These are phyloP conservation scores for Hetaerina titia DNA, from an alignment of 2,888 invertebrate genomes.

Conservation along the genomic window DNA sequence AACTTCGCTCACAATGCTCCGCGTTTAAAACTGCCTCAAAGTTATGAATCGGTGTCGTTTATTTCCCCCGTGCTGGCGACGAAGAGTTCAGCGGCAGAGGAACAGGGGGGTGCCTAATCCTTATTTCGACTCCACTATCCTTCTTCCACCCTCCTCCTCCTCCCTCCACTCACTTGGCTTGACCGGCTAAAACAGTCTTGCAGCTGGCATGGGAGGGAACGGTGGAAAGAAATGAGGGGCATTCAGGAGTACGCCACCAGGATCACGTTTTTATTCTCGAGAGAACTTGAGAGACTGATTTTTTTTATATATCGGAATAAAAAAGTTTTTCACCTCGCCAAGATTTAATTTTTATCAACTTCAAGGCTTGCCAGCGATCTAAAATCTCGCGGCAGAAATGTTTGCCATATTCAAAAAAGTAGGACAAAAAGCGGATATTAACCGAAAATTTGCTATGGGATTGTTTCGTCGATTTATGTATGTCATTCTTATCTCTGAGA, in stretches of 20 bases:
- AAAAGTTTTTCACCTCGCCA: not conserved
- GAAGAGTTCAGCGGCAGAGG: not conserved
- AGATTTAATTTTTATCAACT: not conserved
- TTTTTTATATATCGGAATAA: not conserved
- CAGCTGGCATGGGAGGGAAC: not conserved
- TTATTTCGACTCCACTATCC: not conserved
- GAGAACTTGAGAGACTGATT: not conserved
- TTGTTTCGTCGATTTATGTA: no score
- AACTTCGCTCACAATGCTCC: not conserved
- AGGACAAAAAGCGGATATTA: not conserved
- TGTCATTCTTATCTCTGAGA: no score
- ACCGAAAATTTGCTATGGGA: no score
- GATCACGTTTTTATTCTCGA: not conserved
- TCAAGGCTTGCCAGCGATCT: not conserved
- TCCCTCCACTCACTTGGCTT: not conserved
- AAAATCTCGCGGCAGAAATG: not conserved
- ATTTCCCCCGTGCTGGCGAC: not conserved
- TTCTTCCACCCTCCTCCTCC: not conserved
- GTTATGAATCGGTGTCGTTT: constrained; percentile 8
- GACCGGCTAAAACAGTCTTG: not conserved
- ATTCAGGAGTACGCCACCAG: not conserved
- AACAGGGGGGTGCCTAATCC: not conserved
- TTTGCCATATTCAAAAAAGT: not conserved
- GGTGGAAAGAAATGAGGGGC: not conserved
- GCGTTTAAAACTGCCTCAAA: constrained; percentile 32